Evolutionary conservation across 2,797 vertebrate species (phyloP).

Genomic region (Liasis olivaceus): DNA sequence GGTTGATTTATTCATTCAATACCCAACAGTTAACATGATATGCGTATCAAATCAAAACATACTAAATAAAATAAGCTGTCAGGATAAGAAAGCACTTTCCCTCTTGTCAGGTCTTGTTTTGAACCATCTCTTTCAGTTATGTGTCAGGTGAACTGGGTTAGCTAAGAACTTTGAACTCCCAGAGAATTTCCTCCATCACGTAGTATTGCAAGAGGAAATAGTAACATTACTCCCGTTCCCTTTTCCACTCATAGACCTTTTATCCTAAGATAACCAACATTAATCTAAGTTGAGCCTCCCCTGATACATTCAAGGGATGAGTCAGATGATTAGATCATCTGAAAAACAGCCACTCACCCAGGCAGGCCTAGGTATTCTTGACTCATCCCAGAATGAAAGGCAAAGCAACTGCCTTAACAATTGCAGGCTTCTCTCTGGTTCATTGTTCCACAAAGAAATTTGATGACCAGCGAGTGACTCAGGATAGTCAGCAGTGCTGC

Average conservation of each 20-base stretch:
- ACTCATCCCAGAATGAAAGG: constrained; percentile 2
- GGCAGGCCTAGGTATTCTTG: not conserved
- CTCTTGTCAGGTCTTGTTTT: not conserved
- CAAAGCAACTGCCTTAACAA: not conserved
- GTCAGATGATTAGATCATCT: not conserved
- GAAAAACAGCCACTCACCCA: not conserved
- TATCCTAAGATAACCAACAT: not conserved
- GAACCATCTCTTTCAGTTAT: not conserved
- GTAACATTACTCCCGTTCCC: not conserved
- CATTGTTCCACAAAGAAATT: not conserved
- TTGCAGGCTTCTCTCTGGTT: not conserved
- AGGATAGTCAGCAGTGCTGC: not conserved
- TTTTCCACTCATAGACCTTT: not conserved
- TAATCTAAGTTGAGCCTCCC: not conserved
- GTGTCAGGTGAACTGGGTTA: not conserved
- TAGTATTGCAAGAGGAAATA: not conserved
- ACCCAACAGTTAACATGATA: not conserved
- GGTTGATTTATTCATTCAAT: not conserved
- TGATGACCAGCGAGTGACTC: not conserved
- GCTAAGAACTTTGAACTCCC: not conserved
- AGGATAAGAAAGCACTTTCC: not conserved
- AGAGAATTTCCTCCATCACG: not conserved
- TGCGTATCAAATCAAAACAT: not conserved
- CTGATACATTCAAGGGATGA: not conserved
- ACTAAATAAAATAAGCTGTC: not conserved